Base-by-base conservation (phyloP, 1,140 invertebrate genomes). In the Meloidogyne chitwoodi region DNA sequence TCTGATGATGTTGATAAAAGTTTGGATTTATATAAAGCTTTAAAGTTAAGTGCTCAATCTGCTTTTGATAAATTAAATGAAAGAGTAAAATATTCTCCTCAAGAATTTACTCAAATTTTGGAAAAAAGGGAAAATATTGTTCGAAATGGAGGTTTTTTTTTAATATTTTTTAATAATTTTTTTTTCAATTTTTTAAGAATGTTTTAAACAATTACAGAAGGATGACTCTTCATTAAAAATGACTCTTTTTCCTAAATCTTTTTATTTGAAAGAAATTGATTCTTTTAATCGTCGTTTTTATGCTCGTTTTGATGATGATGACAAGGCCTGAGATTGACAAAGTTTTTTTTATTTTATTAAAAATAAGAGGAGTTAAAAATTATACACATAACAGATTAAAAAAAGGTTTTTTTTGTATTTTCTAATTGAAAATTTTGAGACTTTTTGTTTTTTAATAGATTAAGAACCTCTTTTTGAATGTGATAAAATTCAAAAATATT, bases 61-160 rank as follows among this genome's bases (percentile, higher is more conserved):
- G 75, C 77, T 12, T 29, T 75, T 11, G n/a, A 64, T 10, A 68
- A 79, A 63, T 70, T 85, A n/a, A 74, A 82, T 34, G 26, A 83
- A 27, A 75, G 84, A 2, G 44, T 64, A 8, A 31, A 68, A 62
- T 62, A 64, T 26, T 68, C 69, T 56, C 81, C 84, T 0, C 69
- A 81, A 75, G 78, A 85, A 38, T 85, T 83, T 69, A 78, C 76
- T 5, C 67, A 79, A 63, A 76, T 75, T n/a, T 62, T 83, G 63
- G 65, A 72, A 56, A 67, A 31, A 2, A 14, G 80, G 41, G 80
- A 84, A 48, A 29, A 34, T 31, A 73, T 84, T 22, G 38, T 76
- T 19, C 38, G 62, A 19, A 66, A 61, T 38, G 77, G 78, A 31
- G 77, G 78, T 79, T 29, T n/a, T 66, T 81, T 69, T 26, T 22